Base-by-base conservation (phyloP, 2,797 vertebrate species). In the Antennarius maculatus region DNA sequence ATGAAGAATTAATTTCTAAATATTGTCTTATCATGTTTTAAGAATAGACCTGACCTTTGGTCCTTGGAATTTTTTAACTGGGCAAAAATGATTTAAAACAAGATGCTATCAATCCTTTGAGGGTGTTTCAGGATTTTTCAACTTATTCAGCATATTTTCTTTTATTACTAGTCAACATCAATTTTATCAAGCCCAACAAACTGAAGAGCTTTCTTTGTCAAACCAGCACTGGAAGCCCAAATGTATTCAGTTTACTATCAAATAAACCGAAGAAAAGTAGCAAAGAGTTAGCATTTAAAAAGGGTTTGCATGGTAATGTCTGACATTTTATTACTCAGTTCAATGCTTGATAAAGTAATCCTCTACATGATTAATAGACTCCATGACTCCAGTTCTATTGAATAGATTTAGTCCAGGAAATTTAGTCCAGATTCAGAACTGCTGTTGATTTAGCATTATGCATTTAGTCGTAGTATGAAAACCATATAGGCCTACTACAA, bases 1-100 rank as follows among this genome's bases (percentile, higher is more conserved):
- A 79, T 72, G 66, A 12, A 67, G 54, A 74, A 72, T 59, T 66
- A 47, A 77, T 81, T 82, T 74, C 66, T 72, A 60, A 64, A 43
- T 76, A 12, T 66, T 49, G 37, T 69, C 31, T 76, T 48, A 45
- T 15, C 43, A n/a, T 15, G 16, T 11, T 56, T 56, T 66, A 63
- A 75, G 73, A 58, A 23, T 18, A 57, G 73, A 69, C 45, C 47
- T 46, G 61, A 58, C 57, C 37, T 23, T 23, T 52, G 59, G 62
- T 62, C 60, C n/a, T 79, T 28, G 5, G 42, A 43, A 59, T 69
- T 62, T 57, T 66, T 69, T 34, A 2, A 34, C 5, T 34, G 7
- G 31, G 46, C 41, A 63, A 58, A 77, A 72, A 52, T 79, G 66
- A 79, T 81, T 69, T 69, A 71, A 80, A 76, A 63, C 29, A 54